Evolutionary conservation across 2,888 invertebrate species (phyloP).

Genomic region (Stramonita haemastoma): DNA sequence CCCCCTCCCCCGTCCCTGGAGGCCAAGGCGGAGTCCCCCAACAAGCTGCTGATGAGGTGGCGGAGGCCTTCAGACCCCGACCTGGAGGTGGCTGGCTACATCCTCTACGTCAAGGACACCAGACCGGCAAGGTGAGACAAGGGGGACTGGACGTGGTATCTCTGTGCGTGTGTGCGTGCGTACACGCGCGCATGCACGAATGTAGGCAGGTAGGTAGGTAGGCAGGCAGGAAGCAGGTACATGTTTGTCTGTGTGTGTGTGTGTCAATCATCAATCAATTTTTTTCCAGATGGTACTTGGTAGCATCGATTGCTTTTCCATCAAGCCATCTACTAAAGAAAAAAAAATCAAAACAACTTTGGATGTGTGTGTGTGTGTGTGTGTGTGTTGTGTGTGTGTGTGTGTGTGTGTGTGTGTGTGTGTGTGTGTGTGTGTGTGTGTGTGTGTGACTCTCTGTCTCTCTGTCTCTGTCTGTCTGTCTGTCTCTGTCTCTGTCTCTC

Average conservation of each 20-base stretch:
- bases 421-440: not conserved
- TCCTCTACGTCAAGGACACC: slow-evolving; percentile 26
- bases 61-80: not conserved
- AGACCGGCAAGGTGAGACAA: slow-evolving; percentile 29
- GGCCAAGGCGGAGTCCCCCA: slow-evolving; percentile 36
- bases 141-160: not conserved
- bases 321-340: too few relatives aligned
- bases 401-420: not conserved
- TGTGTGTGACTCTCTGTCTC: not conserved
- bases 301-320: too few relatives aligned
- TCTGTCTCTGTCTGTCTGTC: not conserved
- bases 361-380: too few relatives aligned
- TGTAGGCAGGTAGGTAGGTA: too few relatives aligned
- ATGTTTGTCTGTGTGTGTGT: too few relatives aligned
- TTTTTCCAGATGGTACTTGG: too few relatives aligned
- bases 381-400: too few relatives aligned
- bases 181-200: not conserved
- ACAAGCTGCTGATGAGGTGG: slow-evolving; percentile 33
- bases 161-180: not conserved
- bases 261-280: too few relatives aligned
- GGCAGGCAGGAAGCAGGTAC: too few relatives aligned
- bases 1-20: slow-evolving; percentile 31
- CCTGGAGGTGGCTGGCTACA: slow-evolving; percentile 20
- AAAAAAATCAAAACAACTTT: too few relatives aligned
- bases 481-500: not conserved